phyloP scores from a whole-genome alignment of 2,888 invertebrate genomes.

The Brachycybe producta region DNA sequence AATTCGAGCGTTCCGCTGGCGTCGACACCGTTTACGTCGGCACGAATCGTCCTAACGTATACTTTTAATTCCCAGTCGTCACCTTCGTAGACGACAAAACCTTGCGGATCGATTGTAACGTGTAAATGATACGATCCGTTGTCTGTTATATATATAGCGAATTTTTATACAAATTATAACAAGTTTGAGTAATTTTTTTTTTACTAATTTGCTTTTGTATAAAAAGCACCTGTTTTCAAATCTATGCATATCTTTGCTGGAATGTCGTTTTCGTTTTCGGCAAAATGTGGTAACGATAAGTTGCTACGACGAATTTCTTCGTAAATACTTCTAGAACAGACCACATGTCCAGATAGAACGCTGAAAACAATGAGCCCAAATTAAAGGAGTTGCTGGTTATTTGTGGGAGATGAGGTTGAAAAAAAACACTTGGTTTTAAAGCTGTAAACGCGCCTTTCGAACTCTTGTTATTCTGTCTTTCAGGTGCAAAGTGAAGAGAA shows the following conservation, averaged over 20 bases:
- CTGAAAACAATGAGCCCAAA: neutral
- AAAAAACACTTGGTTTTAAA: no score
- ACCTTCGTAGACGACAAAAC: neutral
- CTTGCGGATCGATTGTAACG: neutral
- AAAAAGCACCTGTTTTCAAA: constrained; percentile 1
- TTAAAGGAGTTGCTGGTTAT: no score
- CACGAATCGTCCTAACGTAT: neutral
- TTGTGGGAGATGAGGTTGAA: no score
- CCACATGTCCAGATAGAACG: neutral
- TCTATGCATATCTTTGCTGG: neutral
- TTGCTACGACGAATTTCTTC: neutral
- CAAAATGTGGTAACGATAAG: neutral
- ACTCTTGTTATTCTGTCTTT: no score
- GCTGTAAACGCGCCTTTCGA: no score
- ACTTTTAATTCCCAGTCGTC: constrained; percentile 1
- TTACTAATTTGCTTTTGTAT: neutral
- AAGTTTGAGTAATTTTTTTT: no score
- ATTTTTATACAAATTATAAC: no score
- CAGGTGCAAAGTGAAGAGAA: no score
- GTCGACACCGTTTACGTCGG: neutral
- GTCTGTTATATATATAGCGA: no score
- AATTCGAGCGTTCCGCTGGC: neutral
- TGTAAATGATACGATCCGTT: constrained; percentile 4
- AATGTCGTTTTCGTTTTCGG: neutral
- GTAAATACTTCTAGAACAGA: neutral